Percentiles rank a stretch among this genome's conserved stretches.
phyloP scores from a whole-genome alignment of 2,113 vertebrate species.

The Scomber japonicus region DNA sequence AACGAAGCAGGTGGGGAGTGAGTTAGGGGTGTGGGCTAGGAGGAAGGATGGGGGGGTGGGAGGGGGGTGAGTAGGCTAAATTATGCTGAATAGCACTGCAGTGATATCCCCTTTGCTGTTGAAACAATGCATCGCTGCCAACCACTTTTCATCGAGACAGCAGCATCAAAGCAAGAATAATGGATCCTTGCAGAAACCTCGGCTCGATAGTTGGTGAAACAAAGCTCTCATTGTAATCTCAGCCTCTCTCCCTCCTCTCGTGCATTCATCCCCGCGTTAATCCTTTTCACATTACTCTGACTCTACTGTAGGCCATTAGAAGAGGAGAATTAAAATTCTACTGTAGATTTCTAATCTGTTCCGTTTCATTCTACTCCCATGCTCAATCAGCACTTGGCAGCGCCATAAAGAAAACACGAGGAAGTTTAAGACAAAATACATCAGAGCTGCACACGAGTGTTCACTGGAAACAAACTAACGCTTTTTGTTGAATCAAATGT shows the following conservation, averaged over 20 bases:
- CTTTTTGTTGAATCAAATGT: constrained; percentile 18
- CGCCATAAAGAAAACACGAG: constrained; percentile 37
- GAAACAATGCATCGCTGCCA: constrained; percentile 75
- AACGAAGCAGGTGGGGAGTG: constrained; percentile 45
- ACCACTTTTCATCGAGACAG: constrained; percentile 76
- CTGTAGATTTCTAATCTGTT: constrained; percentile 72
- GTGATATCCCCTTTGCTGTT: constrained; percentile 68
- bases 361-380: constrained; percentile 29
- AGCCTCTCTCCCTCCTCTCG: constrained; percentile 53
- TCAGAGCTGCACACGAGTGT: neutral
- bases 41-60: neutral
- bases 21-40: constrained; percentile 41
- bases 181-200: constrained; percentile 77
- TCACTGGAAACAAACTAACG: constrained; percentile 25
- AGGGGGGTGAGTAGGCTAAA: constrained; percentile 23
- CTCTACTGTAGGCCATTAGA: constrained; percentile 77
- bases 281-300: constrained; percentile 77
- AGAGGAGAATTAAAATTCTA: constrained; percentile 66
- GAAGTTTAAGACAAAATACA: constrained; percentile 16
- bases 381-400: constrained; percentile 64
- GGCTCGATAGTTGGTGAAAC: constrained; percentile 75
- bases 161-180: constrained; percentile 82
- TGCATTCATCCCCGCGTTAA: constrained; percentile 77
- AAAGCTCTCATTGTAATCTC: constrained; percentile 80
- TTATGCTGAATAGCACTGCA: constrained; percentile 74